Base-by-base conservation (phyloP, 2,797 vertebrate species). In the Tachyglossus aculeatus region DNA sequence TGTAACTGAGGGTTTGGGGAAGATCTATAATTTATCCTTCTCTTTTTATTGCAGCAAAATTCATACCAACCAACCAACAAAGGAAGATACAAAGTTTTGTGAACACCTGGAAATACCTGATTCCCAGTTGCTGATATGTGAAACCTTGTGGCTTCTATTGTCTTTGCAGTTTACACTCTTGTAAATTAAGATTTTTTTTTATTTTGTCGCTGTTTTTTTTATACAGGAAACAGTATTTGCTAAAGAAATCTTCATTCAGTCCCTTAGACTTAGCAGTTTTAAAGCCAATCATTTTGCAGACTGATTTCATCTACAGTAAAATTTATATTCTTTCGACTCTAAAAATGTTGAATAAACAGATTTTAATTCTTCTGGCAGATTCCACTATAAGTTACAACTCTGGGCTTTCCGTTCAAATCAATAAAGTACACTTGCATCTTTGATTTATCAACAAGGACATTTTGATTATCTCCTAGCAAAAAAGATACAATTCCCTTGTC, bases 51-150 rank as follows among this genome's bases (percentile, higher is more conserved):
- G 5, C 87, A 99, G 98, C 98, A 99, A 99, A 99, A 99, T 88
- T 99, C 98, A 11, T 99, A 98, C 92, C 98, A 99, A 90, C 98
- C 98, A n/a, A 97, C 96, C 65, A 98, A 96, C 93, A 99, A 98
- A 94, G 96, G 97, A 90, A 93, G 98, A 78, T 99, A 99, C 94
- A 99, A 99, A 91, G 98, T 99, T 82, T 88, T 99, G 87, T 99
- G 95, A 92, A 91, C 66, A 58, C 65, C 69, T 69, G 77, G 77
- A 83, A 70, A 66, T 72, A 24, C 1, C 56, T 78, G 60, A 82
- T 78, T 86, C 79, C 80, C 69, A 67, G 67, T 59, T 85, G 80
- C 82, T 85, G 82, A 80, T 88, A 74, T 82, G 81, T 91, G 87
- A 84, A 70, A 76, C 69, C 77, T 80, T 58, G 80, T 90, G 84